Evolutionary conservation across 2,888 invertebrate genomes (phyloP), one percentile per base, ranked within the genome.

Genomic region (Reticulitermes lucifugus): DNA sequence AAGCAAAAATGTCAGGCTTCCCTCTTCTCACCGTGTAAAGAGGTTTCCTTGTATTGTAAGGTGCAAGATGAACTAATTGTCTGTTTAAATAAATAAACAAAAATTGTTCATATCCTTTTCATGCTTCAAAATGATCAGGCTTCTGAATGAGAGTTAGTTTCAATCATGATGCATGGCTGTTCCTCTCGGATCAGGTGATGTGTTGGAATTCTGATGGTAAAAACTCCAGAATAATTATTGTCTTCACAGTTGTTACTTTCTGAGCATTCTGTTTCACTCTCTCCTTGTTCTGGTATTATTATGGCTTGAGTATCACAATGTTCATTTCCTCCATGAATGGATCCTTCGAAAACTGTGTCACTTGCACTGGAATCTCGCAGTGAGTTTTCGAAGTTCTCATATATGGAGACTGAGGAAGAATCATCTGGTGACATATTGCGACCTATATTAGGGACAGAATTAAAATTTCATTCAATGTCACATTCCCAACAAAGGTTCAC

Each of bases 321-420:
- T 81, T 25, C 70, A 46, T n/a, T 43, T 22, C 65, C 29, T 9
- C 22, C 65, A 29, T 25, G 22, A 25, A 55, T 6, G 10, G 46
- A 12, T 21, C 22, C 55, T 29, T 25, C 25, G 6, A 46, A 60
- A 43, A 70, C 70, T 65, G 25, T n/a, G 41, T 43, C 81, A 65
- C n/a, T 70, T 14, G 22, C 35, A 9, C 18, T 81, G 60, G 86
- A 85, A 77, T 88, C 88, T 59, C 87, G 71, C 60, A 88, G 65
- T 4, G 88, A 87, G 86, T 88, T 88, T 73, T 88, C 87, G 46
- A 87, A 88, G 77, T 88, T 88, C 60, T 88, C 87, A 85, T 86
- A 87, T 18, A 84, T 86, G 14, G 87, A 86, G 29, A 85, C 83
- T 18, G 87, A 85, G 6, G 86, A 85, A 18, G 82, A 43, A 12